A percentile compares a stretch with the other conserved stretches of the same genome.
Conservation (phyloP, 2,113 vertebrate genomes). For the Esox niger region DNA sequence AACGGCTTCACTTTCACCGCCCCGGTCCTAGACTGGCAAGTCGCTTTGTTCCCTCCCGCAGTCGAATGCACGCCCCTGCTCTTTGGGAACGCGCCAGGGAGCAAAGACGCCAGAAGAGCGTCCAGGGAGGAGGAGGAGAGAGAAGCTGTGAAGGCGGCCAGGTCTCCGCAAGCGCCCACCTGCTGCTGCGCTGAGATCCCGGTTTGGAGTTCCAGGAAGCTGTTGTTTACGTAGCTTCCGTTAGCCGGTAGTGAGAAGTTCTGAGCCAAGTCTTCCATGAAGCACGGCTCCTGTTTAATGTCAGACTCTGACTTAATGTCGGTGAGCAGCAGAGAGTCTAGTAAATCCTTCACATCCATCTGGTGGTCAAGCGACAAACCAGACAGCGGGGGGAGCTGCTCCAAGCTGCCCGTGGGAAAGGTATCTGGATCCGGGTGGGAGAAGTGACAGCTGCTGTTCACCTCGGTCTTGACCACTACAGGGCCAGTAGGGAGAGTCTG, state of each 20-base stretch:
- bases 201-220: slow-evolving; percentile 35
- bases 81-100: slow-evolving; percentile 7
- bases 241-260: slow-evolving; percentile 30
- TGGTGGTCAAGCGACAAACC: slow-evolving; percentile 52
- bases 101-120: slow-evolving; percentile 16
- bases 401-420: slow-evolving; percentile 39
- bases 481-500: slow-evolving; percentile 64
- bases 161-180: neutral
- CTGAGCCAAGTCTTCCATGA: slow-evolving; percentile 59
- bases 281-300: slow-evolving; percentile 67
- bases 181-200: slow-evolving; percentile 21
- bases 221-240: slow-evolving; percentile 50
- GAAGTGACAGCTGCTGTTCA: slow-evolving; percentile 69
- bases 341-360: slow-evolving; percentile 63
- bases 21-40: slow-evolving; percentile 16
- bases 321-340: slow-evolving; percentile 62
- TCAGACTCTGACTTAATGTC: slow-evolving; percentile 37
- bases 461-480: slow-evolving; percentile 74
- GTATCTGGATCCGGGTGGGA: slow-evolving; percentile 54
- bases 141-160: neutral
- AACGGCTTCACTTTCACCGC: slow-evolving; percentile 71
- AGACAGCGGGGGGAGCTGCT: slow-evolving; percentile 48
- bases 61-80: neutral
- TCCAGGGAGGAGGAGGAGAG: slow-evolving; percentile 20
- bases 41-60: slow-evolving; percentile 4